A percentile compares a stretch with the other conserved stretches of the same genome.
Evolutionary conservation across 92 coral and sea anemone species (phyloP).

Genomic region (Bergia puertoricense): DNA sequence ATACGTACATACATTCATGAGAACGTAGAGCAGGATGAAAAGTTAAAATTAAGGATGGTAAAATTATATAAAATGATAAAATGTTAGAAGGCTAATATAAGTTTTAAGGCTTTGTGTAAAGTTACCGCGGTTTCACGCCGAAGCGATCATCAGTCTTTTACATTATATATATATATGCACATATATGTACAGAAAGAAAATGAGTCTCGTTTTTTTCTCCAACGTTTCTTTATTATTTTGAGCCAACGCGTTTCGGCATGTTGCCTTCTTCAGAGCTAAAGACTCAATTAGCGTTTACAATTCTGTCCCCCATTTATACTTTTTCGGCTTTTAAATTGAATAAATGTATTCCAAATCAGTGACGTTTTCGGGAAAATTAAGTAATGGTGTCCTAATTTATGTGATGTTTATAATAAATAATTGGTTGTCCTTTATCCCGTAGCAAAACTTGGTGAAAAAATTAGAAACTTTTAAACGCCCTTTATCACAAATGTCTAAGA

Average conservation of each 20-base stretch:
- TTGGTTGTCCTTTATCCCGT: not conserved
- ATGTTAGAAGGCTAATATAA: no score
- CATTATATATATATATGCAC: no score
- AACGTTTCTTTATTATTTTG: not conserved
- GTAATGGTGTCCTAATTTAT: not conserved
- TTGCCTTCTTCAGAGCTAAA: not conserved
- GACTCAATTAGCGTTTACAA: not conserved
- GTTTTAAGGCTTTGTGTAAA: no score
- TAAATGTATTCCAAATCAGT: not conserved
- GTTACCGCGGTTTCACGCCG: no score
- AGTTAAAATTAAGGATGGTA: no score
- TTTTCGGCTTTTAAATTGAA: not conserved
- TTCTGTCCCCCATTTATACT: not conserved
- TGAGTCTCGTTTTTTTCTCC: not conserved
- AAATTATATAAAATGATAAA: no score
- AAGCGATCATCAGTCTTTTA: no score
- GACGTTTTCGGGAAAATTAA: not conserved
- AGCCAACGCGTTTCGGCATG: not conserved
- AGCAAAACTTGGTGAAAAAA: not conserved
- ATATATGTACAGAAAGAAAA: not conserved
- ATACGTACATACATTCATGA: no score
- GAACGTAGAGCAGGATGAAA: no score
- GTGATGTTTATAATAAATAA: not conserved
- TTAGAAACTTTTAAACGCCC: not conserved
- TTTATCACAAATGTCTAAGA: not conserved